A percentile compares a stretch with the other conserved stretches of the same genome.
phyloP scores from a whole-genome alignment of 92 coral and sea anemone genomes.

The Heliopora coerulea region DNA sequence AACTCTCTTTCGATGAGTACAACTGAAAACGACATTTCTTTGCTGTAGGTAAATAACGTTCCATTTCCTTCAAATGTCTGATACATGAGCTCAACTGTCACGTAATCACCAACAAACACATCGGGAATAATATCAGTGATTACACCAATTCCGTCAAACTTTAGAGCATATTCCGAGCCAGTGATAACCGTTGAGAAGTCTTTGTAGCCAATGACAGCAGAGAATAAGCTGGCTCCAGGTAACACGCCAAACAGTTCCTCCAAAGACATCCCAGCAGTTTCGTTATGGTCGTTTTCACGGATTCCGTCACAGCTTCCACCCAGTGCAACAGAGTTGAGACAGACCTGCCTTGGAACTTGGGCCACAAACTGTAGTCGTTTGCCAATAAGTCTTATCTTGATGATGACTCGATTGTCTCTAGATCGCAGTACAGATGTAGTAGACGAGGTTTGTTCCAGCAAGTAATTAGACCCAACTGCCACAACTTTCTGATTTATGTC shows the following conservation, averaged over 20 bases:
- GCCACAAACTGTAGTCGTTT: slow-evolving; percentile 67
- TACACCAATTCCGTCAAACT: slow-evolving; percentile 76
- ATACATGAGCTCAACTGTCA: slow-evolving; percentile 71
- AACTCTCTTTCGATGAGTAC: slow-evolving; percentile 19
- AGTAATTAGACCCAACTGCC: slow-evolving; percentile 48
- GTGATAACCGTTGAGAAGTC: slow-evolving; percentile 56
- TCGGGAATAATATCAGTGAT: slow-evolving; percentile 78
- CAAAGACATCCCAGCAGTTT: slow-evolving; percentile 51
- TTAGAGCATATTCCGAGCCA: slow-evolving; percentile 82
- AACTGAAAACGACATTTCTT: slow-evolving; percentile 51
- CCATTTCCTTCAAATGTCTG: slow-evolving; percentile 55
- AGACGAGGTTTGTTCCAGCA: slow-evolving; percentile 69
- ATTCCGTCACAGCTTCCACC: slow-evolving; percentile 88
- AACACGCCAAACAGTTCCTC: slow-evolving; percentile 64
- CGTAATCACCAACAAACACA: slow-evolving; percentile 57
- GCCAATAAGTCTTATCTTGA: slow-evolving; percentile 65
- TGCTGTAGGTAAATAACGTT: slow-evolving; percentile 74
- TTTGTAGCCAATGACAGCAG: slow-evolving; percentile 57
- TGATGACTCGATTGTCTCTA: slow-evolving; percentile 28
- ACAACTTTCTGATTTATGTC: slow-evolving; percentile 50
- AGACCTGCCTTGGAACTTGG: slow-evolving; percentile 55
- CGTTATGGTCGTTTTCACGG: slow-evolving; percentile 65
- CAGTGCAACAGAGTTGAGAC: slow-evolving; percentile 59
- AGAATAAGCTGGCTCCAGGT: slow-evolving; percentile 61
- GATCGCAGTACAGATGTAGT: slow-evolving; percentile 56